Base-by-base conservation (phyloP, 2,888 invertebrate genomes). In the Buathra laborator region DNA sequence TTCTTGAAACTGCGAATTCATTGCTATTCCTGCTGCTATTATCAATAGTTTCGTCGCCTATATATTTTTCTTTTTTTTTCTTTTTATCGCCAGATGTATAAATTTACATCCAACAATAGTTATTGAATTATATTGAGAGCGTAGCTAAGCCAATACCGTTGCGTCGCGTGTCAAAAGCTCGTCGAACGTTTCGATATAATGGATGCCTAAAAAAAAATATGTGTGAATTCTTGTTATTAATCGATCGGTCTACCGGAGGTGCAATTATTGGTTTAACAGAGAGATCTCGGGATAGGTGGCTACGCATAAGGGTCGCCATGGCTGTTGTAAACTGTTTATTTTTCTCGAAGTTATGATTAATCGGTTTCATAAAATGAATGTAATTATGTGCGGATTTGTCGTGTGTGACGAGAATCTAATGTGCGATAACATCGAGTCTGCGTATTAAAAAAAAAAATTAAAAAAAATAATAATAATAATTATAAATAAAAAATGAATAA, bases 391-490 rank as follows among this genome's bases (percentile, higher is more conserved):
- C 46, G 46, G 62, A 24, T 19, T 48, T 48, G 62, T 75, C 64
- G 19, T 48, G 29, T 29, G 62, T 62, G 44, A 62, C 46, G 64
- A 62, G 74, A 46, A 46, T 48, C 48, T 75, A 44, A 68, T 59
- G 51, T 44, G 29, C 44, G 72, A 81, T 62, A 44, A 67, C 59
- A 66, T 72, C 44, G 59, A 53, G 46, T 56, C n/a, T 29, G 37
- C 53, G 74, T 75, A 76, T 43, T 71, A 56, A 43, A 74, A 56
- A 6, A 66, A 51, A 59, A 79, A 59, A 82, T 32, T 10, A 32
- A 43, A 75, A 64, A 43, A 43, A 78, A 75, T 62, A 86, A n/a
- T n/a, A 86, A 77, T 84, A 75, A 83, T 79, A 79, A 44, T 84
- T 66, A 71, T 75, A 75, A 66, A 86, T 86, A 6, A 67, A 79